These are phyloP conservation scores for Sparus aurata DNA, from an alignment of 2,797 vertebrate species.

Conservation along the genomic window DNA sequence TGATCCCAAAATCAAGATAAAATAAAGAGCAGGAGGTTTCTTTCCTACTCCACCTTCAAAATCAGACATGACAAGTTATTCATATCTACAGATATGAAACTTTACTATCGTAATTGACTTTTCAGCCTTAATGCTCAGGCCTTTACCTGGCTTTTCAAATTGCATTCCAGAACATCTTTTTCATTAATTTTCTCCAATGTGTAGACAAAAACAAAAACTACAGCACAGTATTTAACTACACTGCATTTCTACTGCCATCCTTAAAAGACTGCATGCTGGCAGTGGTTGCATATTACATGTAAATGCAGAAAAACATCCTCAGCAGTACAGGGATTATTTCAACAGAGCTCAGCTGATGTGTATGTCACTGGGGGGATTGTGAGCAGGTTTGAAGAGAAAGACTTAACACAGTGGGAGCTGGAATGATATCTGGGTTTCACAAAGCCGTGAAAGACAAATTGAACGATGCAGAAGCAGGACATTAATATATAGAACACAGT, in stretches of 20 bases:
- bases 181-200: no score
- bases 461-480: not conserved
- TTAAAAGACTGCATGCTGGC: not conserved
- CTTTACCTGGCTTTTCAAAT: not conserved
- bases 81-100: no score
- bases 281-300: slow-evolving; percentile 1
- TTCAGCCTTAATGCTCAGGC: no score
- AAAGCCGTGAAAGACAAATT: not conserved
- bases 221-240: not conserved
- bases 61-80: no score
- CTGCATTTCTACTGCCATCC: not conserved
- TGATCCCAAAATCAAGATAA: not conserved
- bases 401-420: slow-evolving; percentile 12
- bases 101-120: no score
- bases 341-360: slow-evolving; percentile 22
- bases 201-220: no score
- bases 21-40: not conserved
- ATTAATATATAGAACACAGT: not conserved
- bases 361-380: not conserved
- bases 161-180: no score
- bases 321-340: slow-evolving; percentile 34
- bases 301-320: slow-evolving; percentile 18
- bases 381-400: slow-evolving; percentile 30
- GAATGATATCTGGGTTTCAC: slow-evolving; percentile 5
- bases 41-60: not conserved